Evolutionary conservation across 2,888 invertebrate genomes (phyloP).

Genomic region (Diaprepes abbreviatus): DNA sequence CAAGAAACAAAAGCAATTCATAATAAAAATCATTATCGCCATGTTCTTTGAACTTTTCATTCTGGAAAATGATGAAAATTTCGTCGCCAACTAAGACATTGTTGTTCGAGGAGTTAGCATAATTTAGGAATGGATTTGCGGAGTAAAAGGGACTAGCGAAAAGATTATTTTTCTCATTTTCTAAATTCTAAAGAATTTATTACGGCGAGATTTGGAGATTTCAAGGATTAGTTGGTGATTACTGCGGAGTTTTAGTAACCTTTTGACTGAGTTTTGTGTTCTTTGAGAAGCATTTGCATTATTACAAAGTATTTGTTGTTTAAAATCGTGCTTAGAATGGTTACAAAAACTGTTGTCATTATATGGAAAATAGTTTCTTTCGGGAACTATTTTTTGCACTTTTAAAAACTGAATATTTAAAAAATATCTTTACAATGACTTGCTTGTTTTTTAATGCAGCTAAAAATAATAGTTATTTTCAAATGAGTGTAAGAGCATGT

Average conservation of each 20-base stretch:
- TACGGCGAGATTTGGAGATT: slow-evolving; percentile 6
- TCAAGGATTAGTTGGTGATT: slow-evolving; percentile 6
- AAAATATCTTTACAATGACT: too few species aligned
- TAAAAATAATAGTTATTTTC: too few species aligned
- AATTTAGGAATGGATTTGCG: slow-evolving; percentile 8
- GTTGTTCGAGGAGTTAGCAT: slow-evolving; percentile 12
- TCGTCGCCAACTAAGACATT: slow-evolving; percentile 8
- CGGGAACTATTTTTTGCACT: too few species aligned
- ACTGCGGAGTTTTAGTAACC: not conserved
- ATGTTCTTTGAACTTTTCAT: slow-evolving; percentile 2
- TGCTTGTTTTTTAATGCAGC: too few species aligned
- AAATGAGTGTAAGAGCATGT: too few species aligned
- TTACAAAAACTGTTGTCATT: too few species aligned
- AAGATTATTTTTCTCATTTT: slow-evolving; percentile 13
- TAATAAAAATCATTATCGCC: slow-evolving; percentile 1
- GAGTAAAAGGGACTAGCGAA: slow-evolving; percentile 4
- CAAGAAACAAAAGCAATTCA: not conserved
- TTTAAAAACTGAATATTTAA: too few species aligned
- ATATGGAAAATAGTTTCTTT: too few species aligned
- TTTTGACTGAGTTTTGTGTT: not conserved
- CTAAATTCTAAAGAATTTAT: slow-evolving; percentile 15
- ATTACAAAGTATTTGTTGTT: too few species aligned
- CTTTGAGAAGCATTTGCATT: too few species aligned
- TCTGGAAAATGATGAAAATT: slow-evolving; percentile 3
- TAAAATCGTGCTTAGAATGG: too few species aligned